Base-by-base conservation (phyloP, 92 coral and sea anemone genomes). In the Anthopleura xanthogrammica region DNA sequence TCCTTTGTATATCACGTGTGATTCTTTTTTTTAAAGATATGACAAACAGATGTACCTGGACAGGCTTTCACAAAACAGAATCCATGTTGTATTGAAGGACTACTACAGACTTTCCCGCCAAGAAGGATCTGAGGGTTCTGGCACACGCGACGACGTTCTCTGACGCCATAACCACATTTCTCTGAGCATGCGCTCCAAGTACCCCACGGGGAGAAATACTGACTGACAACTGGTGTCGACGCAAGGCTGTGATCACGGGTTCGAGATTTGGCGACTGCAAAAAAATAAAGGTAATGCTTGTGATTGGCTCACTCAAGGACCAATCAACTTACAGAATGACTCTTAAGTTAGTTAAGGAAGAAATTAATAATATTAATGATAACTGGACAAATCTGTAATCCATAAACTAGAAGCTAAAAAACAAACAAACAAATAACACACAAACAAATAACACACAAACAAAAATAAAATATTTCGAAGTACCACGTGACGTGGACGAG, bases 171-270 rank as follows among this genome's bases (percentile, higher is more conserved):
- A 41, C 97, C 94, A 29, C 97, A 93, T 9, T 87, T 79, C 83
- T 80, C 89, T 3, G 97, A 93, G 87, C 97, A 93, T 77, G 97
- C 83, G 86, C 92, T 88, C 97, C 97, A 93, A 7, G 78, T 57
- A 68, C 90, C 85, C 95, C 95, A 92, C 48, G 78, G 76, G 46
- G 95, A 84, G 79, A 92, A 88, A 66, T 57, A 88, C 76, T 79
- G 80, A 24, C 76, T 82, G 41, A 75, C 81, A 20, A 86, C 46
- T 50, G 86, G 82, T 41, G 90, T 79, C 46, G 86, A 75, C 72
- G 70, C 77, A 48, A n/a, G 62, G 52, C 79, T 68, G 54, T n/a
- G n/a, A n/a, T 80, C 57, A 41, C 79, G 77, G 60, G 87, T 20
- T 76, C 55, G 74, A 43, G 19, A 8, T 58, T 54, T 24, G 77